Evolutionary conservation across 2,113 vertebrate genomes (phyloP), one percentile per base, ranked within the genome.

Genomic region (Platichthys stellatus): DNA sequence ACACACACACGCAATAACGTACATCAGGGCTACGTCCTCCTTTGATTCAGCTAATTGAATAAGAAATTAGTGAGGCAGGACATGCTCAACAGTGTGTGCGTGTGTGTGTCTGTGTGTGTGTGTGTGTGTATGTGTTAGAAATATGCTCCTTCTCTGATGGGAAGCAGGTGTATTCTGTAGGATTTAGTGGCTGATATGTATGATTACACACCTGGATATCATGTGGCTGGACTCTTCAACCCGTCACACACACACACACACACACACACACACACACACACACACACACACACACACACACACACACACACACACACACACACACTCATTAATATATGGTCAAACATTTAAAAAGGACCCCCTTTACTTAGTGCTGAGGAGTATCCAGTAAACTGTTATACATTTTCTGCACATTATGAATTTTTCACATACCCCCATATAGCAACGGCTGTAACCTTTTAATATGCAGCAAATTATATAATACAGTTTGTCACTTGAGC

Each of bases 41-140:
- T 80, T 89, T 84, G 86, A 82, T 75, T 89, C 47, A 70, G 28
- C 58, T 88, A 83, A 83, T 86, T 83, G 72, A 82, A 85, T 85
- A 78, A 79, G 86, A 89, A 74, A 74, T 74, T 60, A 80, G 63
- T 11, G 60, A 26, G 58, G 69, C 31, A 8, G 69, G 65, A 24
- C 56, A 65, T 3, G 54, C 26, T 56, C 47, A 40, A 4, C 60
- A 63, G 65, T 76, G 54, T 87, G 74, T 53, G 63, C 17, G 51
- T 24, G 49, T 68, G 47, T 68, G 65, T 24, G 49, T 68, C 35
- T 68, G 65, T 61, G 63, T 62, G 45, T 51, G 31, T 31, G 31
- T 40, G 56, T 71, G 67, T 51, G 43, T 43, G 26, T 8, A 23
- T 26, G 40, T 35, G 43, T 53, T 10, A 28, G 40, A 35, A 60